Percentiles rank a stretch among this genome's conserved stretches.
phyloP scores from a whole-genome alignment of 1,140 invertebrate genomes.

The Tetramorium parvispinum region DNA sequence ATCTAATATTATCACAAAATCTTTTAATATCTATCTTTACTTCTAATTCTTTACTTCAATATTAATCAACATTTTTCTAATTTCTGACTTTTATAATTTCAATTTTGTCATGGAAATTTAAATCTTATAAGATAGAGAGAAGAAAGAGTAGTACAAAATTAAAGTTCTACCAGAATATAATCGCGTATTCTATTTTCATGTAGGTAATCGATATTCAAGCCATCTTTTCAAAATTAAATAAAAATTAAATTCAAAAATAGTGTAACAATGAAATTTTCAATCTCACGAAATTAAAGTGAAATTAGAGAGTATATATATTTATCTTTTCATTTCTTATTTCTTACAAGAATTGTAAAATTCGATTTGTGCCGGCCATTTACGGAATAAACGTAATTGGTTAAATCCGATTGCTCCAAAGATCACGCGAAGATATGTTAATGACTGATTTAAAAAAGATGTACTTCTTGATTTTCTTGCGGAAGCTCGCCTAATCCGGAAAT shows the following conservation, averaged over 20 bases:
- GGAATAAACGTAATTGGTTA: constrained; percentile 9
- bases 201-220: not conserved
- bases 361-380: not conserved
- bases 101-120: not conserved
- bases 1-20: not conserved
- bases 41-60: not conserved
- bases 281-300: not conserved
- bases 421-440: constrained; percentile 21
- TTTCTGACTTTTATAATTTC: no score
- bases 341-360: not conserved
- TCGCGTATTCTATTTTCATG: not conserved
- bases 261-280: not conserved
- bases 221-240: not conserved
- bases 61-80: not conserved
- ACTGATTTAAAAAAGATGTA: constrained; percentile 33
- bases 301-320: not conserved
- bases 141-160: not conserved
- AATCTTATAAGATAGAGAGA: not conserved
- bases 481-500: constrained; percentile 35
- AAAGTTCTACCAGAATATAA: not conserved
- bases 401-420: not conserved
- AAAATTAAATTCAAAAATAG: not conserved
- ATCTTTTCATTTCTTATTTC: not conserved
- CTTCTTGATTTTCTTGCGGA: constrained; percentile 13
- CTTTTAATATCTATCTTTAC: not conserved